These are phyloP conservation scores for Halichoerus grypus DNA, from an alignment of 2,113 vertebrate genomes.

Conservation along the genomic window DNA sequence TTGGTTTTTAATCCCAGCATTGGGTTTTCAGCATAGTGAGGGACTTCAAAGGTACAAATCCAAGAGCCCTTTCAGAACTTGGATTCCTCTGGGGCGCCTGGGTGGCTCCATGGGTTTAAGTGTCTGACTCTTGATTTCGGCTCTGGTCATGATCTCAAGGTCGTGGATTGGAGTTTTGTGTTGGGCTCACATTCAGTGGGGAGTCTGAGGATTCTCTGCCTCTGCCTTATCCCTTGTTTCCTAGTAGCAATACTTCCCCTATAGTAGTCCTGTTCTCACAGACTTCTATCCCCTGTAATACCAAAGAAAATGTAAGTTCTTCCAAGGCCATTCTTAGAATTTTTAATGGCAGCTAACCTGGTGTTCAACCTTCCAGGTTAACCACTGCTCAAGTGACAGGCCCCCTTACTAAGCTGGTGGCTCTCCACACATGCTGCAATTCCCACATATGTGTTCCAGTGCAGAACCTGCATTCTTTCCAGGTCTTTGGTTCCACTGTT, in stretches of 20 bases:
- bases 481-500: not conserved
- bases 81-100: not conserved
- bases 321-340: not conserved
- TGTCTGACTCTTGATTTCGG: not conserved
- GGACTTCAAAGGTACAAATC: not conserved
- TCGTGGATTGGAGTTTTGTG: not conserved
- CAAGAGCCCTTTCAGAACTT: not conserved
- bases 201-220: not conserved
- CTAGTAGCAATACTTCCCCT: not conserved
- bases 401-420: accelerated
- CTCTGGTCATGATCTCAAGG: not conserved
- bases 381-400: not conserved
- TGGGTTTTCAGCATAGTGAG: not conserved
- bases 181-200: not conserved
- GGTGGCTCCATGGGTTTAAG: not conserved
- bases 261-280: not conserved
- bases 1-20: not conserved
- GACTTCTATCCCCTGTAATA: not conserved
- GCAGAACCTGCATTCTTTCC: not conserved
- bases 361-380: not conserved
- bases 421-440: not conserved
- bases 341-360: not conserved
- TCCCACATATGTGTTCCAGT: not conserved
- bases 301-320: not conserved
- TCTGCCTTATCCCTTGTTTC: not conserved